Base-by-base conservation (phyloP, 2,113 vertebrate genomes). In the Numenius arquata region DNA sequence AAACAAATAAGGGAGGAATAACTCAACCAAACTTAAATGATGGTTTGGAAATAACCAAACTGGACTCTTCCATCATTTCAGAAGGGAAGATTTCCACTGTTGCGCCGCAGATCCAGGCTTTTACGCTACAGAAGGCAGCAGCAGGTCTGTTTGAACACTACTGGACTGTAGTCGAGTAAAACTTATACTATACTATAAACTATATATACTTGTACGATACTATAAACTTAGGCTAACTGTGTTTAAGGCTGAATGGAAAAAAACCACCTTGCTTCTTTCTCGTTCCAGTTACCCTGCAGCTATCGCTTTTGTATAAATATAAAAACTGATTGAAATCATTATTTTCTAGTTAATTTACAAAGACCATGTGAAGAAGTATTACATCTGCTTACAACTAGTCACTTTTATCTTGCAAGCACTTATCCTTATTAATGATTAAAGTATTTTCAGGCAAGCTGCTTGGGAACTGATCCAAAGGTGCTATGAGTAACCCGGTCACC, bases 1-100 rank as follows among this genome's bases (percentile, higher is more conserved):
- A 99, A 98, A 98, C 98, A 27, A 99, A 98, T 59, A 99, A 99
- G 97, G 99, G 99, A 76, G 98, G 99, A 77, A 99, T 99, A 96
- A 98, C 98, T 73, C 98, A 99, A 86, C 98, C 99, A 95, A 99
- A 99, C 96, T 98, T 99, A 95, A 99, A 99, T 67, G 99, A 99
- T 74, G 99, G 99, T 94, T 98, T 99, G 94, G 99, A 99, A 97
- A 99, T 99, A 89, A 98, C 99, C 93, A 99, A 99, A 94, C 96
- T 99, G 88, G 99, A 99, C 90, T 98, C 99, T 58, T 98, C 98
- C 93, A 97, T 99, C 97, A 98, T 99, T 97, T 98, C 98, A 88
- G 99, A 99, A 97, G 98, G 99, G 93, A 99, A 99, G 96, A 98
- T 98, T 96, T 97, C 98, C 63, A 97, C 98, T 87, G 98, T 98